Conservation (phyloP, 2,888 invertebrate species). For the Pristionchus fissidentatus region DNA sequence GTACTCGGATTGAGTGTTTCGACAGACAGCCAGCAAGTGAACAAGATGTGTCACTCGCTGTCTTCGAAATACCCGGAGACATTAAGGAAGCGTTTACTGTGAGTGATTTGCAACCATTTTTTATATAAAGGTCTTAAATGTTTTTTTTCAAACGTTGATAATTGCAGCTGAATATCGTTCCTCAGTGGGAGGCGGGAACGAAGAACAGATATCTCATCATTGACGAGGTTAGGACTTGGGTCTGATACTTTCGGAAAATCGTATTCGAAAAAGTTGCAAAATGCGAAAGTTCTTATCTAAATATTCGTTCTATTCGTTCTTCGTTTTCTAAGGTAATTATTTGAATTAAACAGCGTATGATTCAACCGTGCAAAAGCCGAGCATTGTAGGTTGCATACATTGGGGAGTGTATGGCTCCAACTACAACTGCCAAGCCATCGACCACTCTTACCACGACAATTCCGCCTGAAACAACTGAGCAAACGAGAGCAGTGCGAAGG, state of each 20-base stretch:
- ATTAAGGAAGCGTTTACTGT: constrained; percentile 71
- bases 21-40: constrained; percentile 49
- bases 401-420: constrained; percentile 63
- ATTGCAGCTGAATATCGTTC: constrained; percentile 90
- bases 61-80: constrained; percentile 66
- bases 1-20: constrained; percentile 56
- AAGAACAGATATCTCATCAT: constrained; percentile 69
- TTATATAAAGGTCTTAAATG: not conserved
- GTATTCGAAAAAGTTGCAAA: too few relatives aligned
- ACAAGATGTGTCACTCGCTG: constrained; percentile 63
- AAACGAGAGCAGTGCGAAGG: constrained; percentile 30
- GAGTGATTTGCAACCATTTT: constrained; percentile 1
- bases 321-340: not conserved
- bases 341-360: not conserved
- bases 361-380: too few relatives aligned
- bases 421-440: constrained; percentile 13
- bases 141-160: not conserved
- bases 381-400: constrained; percentile 68
- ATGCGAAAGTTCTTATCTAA: too few relatives aligned
- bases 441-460: constrained; percentile 44
- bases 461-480: constrained; percentile 47
- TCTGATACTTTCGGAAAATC: not conserved
- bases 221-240: constrained; percentile 59
- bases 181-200: constrained; percentile 79
- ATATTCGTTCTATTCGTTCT: not conserved